Conservation (phyloP, 1,140 invertebrate genomes). For the Nasonia vitripennis region DNA sequence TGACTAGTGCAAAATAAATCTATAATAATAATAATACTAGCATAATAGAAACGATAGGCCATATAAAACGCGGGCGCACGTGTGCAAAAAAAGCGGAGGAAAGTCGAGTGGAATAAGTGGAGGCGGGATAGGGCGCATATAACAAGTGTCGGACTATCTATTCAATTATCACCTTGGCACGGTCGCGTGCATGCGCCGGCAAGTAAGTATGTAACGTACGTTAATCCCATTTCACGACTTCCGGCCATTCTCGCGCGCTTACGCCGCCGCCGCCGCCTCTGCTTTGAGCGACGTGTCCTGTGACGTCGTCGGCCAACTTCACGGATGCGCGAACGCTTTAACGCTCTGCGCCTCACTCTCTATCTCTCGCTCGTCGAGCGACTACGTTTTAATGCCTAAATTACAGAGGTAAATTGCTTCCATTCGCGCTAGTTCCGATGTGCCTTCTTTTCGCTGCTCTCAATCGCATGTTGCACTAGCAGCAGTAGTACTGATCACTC, state of each 20-base stretch:
- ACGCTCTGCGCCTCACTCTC: slow-evolving; percentile 39
- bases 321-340: slow-evolving; percentile 63
- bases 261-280: slow-evolving; percentile 7
- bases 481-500: slow-evolving; percentile 54
- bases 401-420: slow-evolving; percentile 64
- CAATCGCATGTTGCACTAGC: too few species aligned
- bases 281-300: slow-evolving; percentile 74
- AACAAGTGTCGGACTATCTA: slow-evolving; percentile 67
- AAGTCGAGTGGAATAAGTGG: slow-evolving; percentile 53
- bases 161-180: slow-evolving; percentile 74
- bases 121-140: slow-evolving; percentile 37
- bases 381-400: slow-evolving; percentile 64
- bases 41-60: neutral
- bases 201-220: slow-evolving; percentile 64
- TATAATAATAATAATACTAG: too few species aligned
- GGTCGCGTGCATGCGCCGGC: slow-evolving; percentile 58
- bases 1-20: too few species aligned
- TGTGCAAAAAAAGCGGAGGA: neutral
- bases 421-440: slow-evolving; percentile 23
- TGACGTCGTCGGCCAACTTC: slow-evolving; percentile 66
- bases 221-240: slow-evolving; percentile 75
- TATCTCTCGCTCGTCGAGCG: slow-evolving; percentile 16
- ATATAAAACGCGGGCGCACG: neutral
- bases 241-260: slow-evolving; percentile 68
- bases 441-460: too few species aligned